These are phyloP conservation scores for Nicator chloris DNA, from an alignment of 2,113 vertebrate genomes.

Conservation along the genomic window DNA sequence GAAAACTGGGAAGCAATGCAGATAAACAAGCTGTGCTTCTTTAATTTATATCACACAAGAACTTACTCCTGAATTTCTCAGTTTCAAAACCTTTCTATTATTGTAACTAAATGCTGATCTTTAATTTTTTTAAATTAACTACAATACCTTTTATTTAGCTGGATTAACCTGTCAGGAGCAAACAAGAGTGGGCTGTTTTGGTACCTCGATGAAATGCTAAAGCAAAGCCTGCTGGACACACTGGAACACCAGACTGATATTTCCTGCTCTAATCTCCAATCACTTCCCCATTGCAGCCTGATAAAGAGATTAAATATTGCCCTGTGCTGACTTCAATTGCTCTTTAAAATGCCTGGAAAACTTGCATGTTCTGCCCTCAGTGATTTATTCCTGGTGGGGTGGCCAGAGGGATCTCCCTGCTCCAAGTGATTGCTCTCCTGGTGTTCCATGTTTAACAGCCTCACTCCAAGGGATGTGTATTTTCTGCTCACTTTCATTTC, in stretches of 20 bases:
- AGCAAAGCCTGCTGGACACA: not conserved
- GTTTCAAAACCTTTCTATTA: not conserved
- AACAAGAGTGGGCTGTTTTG: not conserved
- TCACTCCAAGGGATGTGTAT: not conserved
- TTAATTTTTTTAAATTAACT: not conserved
- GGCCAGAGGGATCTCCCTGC: not conserved
- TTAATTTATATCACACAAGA: not conserved
- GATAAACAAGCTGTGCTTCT: not conserved
- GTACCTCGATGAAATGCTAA: not conserved
- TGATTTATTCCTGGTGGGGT: not conserved
- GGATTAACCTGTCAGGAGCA: not conserved
- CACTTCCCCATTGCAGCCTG: not conserved
- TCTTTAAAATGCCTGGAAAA: not conserved
- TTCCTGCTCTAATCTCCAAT: not conserved
- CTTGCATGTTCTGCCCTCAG: not conserved
- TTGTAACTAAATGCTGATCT: not conserved
- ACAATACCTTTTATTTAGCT: not conserved
- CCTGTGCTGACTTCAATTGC: not conserved
- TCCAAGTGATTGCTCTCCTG: not conserved
- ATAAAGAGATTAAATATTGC: constrained; percentile 15
- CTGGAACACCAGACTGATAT: not conserved
- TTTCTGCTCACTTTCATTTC: not conserved
- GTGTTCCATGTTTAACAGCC: not conserved
- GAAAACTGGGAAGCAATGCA: not conserved
- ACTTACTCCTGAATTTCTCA: not conserved